A percentile compares a stretch with the other conserved stretches of the same genome.
Evolutionary conservation across 2,888 invertebrate genomes (phyloP).

Genomic region (Philopedon plagiatum): DNA sequence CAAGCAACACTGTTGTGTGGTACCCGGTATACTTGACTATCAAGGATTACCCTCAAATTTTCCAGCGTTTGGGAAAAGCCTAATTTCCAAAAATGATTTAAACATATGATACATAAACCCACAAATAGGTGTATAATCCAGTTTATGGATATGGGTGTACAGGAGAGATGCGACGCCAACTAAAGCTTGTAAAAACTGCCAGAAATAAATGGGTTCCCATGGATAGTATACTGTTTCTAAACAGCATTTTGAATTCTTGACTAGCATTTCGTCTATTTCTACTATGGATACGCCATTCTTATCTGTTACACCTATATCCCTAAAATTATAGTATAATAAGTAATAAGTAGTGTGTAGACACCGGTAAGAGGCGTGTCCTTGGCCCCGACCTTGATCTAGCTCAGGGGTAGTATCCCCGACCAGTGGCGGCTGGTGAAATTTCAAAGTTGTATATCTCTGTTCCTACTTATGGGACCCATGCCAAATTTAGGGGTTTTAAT

Average conservation of each 20-base stretch:
- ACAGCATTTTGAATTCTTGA: conserved; percentile 70
- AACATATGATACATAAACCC: conserved; percentile 72
- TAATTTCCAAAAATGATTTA: conserved; percentile 70
- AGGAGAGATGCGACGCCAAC: conserved; percentile 67
- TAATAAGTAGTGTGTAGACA: no score
- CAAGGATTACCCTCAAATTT: conserved; percentile 59
- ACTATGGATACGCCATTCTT: conserved; percentile 70
- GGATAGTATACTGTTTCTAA: conserved; percentile 71
- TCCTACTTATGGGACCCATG: no score
- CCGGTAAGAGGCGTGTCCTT: no score
- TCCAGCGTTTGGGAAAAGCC: conserved; percentile 68
- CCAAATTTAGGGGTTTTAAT: no score
- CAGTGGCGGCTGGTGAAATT: no score
- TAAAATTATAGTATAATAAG: conserved; percentile 50
- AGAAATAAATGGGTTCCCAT: conserved; percentile 75
- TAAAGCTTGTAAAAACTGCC: conserved; percentile 75
- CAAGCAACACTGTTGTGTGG: no score
- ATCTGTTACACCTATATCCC: conserved; percentile 72
- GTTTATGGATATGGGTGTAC: conserved; percentile 63
- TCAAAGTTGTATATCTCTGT: no score
- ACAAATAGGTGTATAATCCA: conserved; percentile 63
- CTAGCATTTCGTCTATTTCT: conserved; percentile 71
- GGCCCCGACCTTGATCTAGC: no score
- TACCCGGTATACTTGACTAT: no score
- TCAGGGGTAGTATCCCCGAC: no score